These are phyloP conservation scores for Odobenus rosmarus DNA, from an alignment of 2,113 vertebrate species.

Conservation along the genomic window DNA sequence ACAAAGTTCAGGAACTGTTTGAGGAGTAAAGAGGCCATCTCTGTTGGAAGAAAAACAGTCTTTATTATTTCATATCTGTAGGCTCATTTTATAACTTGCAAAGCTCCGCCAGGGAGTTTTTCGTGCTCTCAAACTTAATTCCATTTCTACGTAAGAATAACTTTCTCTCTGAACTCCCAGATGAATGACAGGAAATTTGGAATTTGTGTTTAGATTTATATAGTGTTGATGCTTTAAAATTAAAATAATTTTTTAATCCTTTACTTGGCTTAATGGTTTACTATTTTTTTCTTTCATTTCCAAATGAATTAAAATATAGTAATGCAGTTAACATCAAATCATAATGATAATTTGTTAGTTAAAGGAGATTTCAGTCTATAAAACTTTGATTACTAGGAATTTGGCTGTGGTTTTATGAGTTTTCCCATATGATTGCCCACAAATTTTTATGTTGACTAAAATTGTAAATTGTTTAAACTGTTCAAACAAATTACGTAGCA, in stretches of 20 bases:
- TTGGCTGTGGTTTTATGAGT: conserved; percentile 97
- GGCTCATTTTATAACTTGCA: not conserved
- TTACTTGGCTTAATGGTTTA: conserved; percentile 81
- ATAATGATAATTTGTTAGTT: conserved; percentile 99
- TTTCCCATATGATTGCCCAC: conserved; percentile 95
- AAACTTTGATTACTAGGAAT: conserved; percentile 99
- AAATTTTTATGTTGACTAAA: conserved; percentile 96
- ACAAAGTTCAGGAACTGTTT: conserved; percentile 60
- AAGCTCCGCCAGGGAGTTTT: not conserved
- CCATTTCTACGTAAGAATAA: conserved; percentile 44
- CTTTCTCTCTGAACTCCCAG: conserved; percentile 70
- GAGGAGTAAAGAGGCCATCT: not conserved
- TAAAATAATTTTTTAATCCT: conserved; percentile 84
- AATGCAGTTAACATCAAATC: conserved; percentile 96
- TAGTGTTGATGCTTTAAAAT: conserved; percentile 81
- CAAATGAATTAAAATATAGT: conserved; percentile 93
- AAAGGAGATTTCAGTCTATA: conserved; percentile 98
- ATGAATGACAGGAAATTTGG: conserved; percentile 77
- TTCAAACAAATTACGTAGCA: conserved; percentile 93
- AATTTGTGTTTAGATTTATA: conserved; percentile 81
- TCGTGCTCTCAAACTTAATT: conserved; percentile 71
- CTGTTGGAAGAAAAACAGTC: not conserved
- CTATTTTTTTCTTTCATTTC: conserved; percentile 85
- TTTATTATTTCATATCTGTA: not conserved
- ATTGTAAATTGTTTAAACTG: conserved; percentile 93